Evolutionary conservation across 2,797 vertebrate species (phyloP).

Genomic region (Coccyzus lansbergi): DNA sequence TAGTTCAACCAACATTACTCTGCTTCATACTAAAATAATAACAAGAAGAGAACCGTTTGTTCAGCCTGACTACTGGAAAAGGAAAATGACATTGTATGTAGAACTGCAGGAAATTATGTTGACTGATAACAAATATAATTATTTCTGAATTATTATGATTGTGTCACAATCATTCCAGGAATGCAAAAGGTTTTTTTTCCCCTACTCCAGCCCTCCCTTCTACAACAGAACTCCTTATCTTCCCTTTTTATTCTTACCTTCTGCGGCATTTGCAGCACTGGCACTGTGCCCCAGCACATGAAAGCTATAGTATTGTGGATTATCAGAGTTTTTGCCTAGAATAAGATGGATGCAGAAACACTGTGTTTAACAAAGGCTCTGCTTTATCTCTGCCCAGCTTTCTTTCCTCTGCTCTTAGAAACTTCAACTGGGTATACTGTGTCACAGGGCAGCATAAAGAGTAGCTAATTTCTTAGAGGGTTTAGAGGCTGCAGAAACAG

Average conservation of each 20-base stretch:
- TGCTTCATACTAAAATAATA: slow-evolving; percentile 63
- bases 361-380: slow-evolving; percentile 23
- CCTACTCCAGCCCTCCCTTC: background rate
- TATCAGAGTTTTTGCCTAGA: slow-evolving; percentile 37
- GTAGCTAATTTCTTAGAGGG: background rate
- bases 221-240: slow-evolving; percentile 45
- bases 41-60: slow-evolving; percentile 64
- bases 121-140: slow-evolving; percentile 77
- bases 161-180: slow-evolving; percentile 59
- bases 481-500: background rate
- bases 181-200: slow-evolving; percentile 54
- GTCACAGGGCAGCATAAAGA: background rate
- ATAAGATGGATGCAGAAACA: slow-evolving; percentile 49
- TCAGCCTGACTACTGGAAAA: slow-evolving; percentile 62
- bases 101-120: slow-evolving; percentile 74
- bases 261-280: slow-evolving; percentile 53
- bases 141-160: slow-evolving; percentile 69
- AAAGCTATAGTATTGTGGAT: slow-evolving; percentile 29
- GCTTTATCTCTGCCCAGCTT: slow-evolving; percentile 18
- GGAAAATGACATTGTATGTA: slow-evolving; percentile 42
- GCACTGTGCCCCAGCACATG: slow-evolving; percentile 24
- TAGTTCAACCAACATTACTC: slow-evolving; percentile 62
- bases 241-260: slow-evolving; percentile 52
- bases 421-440: background rate
- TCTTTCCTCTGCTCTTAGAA: background rate